Evolutionary conservation across 2,113 vertebrate species (phyloP).

Genomic region (Isichthys henryi): DNA sequence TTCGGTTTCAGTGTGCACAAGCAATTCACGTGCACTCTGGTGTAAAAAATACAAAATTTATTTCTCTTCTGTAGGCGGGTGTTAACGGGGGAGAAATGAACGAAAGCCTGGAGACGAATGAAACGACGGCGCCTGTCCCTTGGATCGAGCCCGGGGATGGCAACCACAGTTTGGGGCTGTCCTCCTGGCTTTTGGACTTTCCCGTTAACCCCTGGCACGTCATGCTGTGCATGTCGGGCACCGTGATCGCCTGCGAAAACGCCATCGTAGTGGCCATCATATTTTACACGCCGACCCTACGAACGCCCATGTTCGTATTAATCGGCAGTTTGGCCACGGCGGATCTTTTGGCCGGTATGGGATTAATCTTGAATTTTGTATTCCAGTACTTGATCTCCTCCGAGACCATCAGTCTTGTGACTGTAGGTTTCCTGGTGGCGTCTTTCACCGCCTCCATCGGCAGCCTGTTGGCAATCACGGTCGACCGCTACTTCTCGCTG

Average conservation of each 20-base stretch:
- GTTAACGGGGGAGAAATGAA: constrained; percentile 64
- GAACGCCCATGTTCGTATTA: constrained; percentile 90
- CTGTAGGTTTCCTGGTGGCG: constrained; percentile 89
- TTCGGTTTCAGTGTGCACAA: background rate
- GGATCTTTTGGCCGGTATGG: constrained; percentile 86
- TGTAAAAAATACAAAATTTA: background rate
- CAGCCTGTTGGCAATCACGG: constrained; percentile 90
- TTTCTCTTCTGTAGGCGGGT: background rate
- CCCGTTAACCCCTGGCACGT: constrained; percentile 91
- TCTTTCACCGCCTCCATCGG: constrained; percentile 93
- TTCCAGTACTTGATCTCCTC: constrained; percentile 89
- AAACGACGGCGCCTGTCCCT: constrained; percentile 54
- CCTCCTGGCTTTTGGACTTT: constrained; percentile 57
- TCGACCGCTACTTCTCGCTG: constrained; percentile 93
- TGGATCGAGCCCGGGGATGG: constrained; percentile 38
- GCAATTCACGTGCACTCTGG: background rate
- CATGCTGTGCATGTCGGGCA: constrained; percentile 90
- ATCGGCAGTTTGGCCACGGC: constrained; percentile 93
- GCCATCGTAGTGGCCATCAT: constrained; percentile 93
- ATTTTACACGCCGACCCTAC: constrained; percentile 82
- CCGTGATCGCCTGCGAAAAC: constrained; percentile 90
- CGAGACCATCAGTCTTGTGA: constrained; percentile 86
- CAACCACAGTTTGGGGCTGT: constrained; percentile 66
- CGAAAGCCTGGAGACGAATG: constrained; percentile 62
- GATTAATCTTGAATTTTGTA: constrained; percentile 92